Evolutionary conservation across 2,888 invertebrate genomes (phyloP), one percentile per base, ranked within the genome.

Genomic region (Leuctra nigra): DNA sequence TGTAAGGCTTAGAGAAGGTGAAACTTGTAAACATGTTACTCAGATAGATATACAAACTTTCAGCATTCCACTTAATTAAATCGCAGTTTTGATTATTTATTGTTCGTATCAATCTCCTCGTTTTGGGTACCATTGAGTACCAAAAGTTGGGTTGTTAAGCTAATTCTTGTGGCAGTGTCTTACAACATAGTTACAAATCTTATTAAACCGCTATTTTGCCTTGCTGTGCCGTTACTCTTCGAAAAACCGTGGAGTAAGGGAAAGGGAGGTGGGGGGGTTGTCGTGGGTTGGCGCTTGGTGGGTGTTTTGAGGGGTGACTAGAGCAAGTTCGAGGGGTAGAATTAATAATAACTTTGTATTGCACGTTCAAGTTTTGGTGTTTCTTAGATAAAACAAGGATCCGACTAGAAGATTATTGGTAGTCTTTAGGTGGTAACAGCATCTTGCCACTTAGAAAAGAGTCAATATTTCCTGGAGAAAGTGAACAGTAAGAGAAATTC

Each of bases 271-370:
- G 39, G 23, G 53, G 1, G 16, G 22, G 38, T 29, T 16, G 22
- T 9, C n/a, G 29, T 3, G 14, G 33, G 50, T n/a, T 22, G 4
- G 14, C 20, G 39, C 20, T 39, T 44, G 44, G 29, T 24, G n/a
- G 20, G n/a, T 18, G 29, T 14, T 38, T 2, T 20, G 2, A 22
- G 18, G 14, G 46, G 9, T 22, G 13, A 20, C 14, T 14, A 13
- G 2, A 33, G 33, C 18, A 50, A 50, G 50, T 50, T 50, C 35
- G 16, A 44, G 33, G 50, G 20, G 54, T 41, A 38, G 57, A 57
- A 59, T 59, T 59, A 57, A 57, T 59, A 59, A 59, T 55, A 57
- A 57, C 55, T 59, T 59, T 36, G 54, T 59, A 52, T 59, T 59
- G 52, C 52, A 46, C 39, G 54, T 53, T 36, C 52, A 55, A 59